A percentile compares a stretch with the other conserved stretches of the same genome.
Conservation (phyloP, 2,113 vertebrate species). For the Halcyon senegalensis region DNA sequence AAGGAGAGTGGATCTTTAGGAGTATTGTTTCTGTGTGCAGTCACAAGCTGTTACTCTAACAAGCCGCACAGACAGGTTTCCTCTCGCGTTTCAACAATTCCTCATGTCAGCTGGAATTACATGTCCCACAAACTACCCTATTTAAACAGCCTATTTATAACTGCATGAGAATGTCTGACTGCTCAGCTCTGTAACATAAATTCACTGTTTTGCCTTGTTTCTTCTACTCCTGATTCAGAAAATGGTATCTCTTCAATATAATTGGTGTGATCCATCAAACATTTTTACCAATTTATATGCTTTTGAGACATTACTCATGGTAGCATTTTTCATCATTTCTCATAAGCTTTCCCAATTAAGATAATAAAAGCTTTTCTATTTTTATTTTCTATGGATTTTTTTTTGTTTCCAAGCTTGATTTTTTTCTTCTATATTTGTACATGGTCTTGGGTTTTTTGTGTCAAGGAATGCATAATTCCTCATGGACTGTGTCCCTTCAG, state of each 20-base stretch:
- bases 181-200: background rate
- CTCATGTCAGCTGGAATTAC: background rate
- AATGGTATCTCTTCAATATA: background rate
- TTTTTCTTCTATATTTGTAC: background rate
- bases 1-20: background rate
- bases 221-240: background rate
- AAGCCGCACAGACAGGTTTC: background rate
- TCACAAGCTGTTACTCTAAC: constrained; percentile 3
- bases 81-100: background rate
- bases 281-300: background rate
- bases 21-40: background rate
- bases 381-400: background rate
- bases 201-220: background rate
- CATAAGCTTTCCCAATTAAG: background rate
- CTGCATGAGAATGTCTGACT: background rate
- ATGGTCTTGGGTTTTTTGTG: background rate
- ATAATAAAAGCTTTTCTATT: background rate
- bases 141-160: constrained; percentile 2
- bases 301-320: background rate
- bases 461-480: background rate
- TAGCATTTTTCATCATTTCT: background rate
- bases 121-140: background rate
- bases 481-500: fast-evolving
- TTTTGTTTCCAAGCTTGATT: background rate
- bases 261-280: background rate